phyloP scores from a whole-genome alignment of 2,113 vertebrate genomes.

The Urocitellus parryii region DNA sequence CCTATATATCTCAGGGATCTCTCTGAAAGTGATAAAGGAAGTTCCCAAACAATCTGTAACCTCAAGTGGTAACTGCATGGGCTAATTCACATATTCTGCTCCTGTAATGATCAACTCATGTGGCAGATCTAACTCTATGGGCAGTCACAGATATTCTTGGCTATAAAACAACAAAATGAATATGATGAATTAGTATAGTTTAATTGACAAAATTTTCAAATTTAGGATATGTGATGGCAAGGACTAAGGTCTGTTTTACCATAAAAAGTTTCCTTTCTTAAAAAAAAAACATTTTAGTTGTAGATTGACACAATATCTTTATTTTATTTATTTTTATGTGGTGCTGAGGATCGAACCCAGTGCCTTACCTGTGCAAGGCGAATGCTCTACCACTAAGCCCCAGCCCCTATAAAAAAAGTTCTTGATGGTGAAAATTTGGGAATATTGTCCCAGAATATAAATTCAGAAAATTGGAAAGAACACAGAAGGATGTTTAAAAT shows the following conservation, averaged over 20 bases:
- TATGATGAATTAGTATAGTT: conserved; percentile 13
- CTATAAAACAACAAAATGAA: conserved; percentile 31
- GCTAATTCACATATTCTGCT: neutral
- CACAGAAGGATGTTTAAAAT: neutral
- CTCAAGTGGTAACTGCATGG: neutral
- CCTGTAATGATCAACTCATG: neutral
- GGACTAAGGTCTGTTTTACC: neutral
- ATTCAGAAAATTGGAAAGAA: conserved; percentile 5
- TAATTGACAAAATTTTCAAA: neutral
- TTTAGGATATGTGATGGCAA: neutral
- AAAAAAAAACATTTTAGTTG: too few relatives aligned
- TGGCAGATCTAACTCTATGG: neutral
- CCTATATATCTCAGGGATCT: neutral
- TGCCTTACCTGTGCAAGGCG: too few relatives aligned
- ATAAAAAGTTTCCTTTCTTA: neutral
- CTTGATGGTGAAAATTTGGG: neutral
- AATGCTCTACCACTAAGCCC: too few relatives aligned
- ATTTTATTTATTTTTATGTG: too few relatives aligned
- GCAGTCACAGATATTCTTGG: neutral
- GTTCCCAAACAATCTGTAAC: neutral
- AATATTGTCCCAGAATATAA: neutral
- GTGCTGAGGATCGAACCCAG: too few relatives aligned
- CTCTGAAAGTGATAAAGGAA: neutral
- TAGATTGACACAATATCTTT: too few relatives aligned
- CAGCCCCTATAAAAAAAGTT: neutral